Base-by-base conservation (phyloP, 64 coral and sea anemone genomes). In the Stichodactyla mertensii region DNA sequence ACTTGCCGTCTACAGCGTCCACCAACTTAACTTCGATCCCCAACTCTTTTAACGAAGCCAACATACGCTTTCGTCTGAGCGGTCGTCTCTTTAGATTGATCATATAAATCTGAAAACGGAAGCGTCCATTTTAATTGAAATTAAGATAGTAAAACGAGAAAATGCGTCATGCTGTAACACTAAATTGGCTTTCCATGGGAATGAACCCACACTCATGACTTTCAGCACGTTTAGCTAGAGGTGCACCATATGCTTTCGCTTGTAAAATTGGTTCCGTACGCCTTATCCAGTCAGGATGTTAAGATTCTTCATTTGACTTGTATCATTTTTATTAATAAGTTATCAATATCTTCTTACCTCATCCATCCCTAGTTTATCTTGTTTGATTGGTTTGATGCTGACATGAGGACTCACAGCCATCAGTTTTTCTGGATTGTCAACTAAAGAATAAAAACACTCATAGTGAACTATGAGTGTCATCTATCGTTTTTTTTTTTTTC, bases 1-100 rank as follows among this genome's bases (percentile, higher is more conserved):
- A 96, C 94, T 92, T 96, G 79, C 94, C 94, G 85, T 96, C 94
- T 80, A 96, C 91, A 56, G 94, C 94, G 89, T 96, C 94, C 55
- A 96, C 80, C 18, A 85, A 71, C 82, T 96, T 96, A 1, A 90
- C 91, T 16, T 84, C 83, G 15, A 96, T 82, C 81, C 94, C 94
- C 52, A 96, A 8, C 85, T 96, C 94, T 85, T 87, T 86, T 28
- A 96, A 89, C 22, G 94, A 96, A 26, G 94, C 94, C 54, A 96
- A 24, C 94, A 96, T 96, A 51, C 94, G 88, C 19, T 58, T 87
- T 89, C 94, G 55, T 80, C 94, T 92, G 5, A 96, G 79, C 69
- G 94, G 94, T 26, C 94, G 57, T 92, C 93, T 89, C 88, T 92
- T 92, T 55, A 95, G 88, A 79, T 95, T 95, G 61, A 95, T 95